Evolutionary conservation across 2,113 vertebrate genomes (phyloP).

Genomic region (Cebus imitator): DNA sequence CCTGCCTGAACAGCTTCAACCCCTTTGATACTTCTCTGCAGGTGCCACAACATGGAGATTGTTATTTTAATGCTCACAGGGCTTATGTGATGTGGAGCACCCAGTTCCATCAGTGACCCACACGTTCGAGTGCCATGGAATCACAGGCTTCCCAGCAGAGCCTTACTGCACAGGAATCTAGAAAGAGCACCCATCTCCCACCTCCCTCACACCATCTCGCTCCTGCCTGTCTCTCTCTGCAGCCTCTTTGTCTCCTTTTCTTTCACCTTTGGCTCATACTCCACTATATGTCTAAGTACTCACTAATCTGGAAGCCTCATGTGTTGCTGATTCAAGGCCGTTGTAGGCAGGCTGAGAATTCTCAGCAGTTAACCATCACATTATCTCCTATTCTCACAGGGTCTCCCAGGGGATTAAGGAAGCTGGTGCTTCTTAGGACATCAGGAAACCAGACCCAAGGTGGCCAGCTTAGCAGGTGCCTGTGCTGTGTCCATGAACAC

Average conservation of each 20-base stretch:
- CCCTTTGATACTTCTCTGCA: neutral
- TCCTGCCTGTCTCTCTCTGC: neutral
- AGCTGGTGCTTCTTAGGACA: neutral
- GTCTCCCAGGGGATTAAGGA: neutral
- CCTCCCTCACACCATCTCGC: accelerated
- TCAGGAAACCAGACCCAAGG: neutral
- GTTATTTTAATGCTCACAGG: neutral
- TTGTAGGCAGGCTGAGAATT: neutral
- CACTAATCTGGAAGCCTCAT: neutral
- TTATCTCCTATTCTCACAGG: neutral
- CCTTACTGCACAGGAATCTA: neutral
- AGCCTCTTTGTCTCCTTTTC: neutral
- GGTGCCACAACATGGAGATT: neutral
- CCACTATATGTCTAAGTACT: neutral
- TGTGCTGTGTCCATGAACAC: neutral
- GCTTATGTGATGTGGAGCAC: neutral
- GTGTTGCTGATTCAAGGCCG: too few relatives aligned
- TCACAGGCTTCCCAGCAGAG: neutral
- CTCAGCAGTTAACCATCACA: neutral
- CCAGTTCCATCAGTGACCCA: accelerated
- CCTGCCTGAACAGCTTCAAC: neutral
- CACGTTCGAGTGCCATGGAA: neutral
- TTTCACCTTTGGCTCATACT: conserved; percentile 2
- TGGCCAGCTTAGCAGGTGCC: neutral
- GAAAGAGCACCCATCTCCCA: neutral